These are phyloP conservation scores for Opisthograptis luteolata DNA, from an alignment of 2,888 invertebrate genomes.

Conservation along the genomic window DNA sequence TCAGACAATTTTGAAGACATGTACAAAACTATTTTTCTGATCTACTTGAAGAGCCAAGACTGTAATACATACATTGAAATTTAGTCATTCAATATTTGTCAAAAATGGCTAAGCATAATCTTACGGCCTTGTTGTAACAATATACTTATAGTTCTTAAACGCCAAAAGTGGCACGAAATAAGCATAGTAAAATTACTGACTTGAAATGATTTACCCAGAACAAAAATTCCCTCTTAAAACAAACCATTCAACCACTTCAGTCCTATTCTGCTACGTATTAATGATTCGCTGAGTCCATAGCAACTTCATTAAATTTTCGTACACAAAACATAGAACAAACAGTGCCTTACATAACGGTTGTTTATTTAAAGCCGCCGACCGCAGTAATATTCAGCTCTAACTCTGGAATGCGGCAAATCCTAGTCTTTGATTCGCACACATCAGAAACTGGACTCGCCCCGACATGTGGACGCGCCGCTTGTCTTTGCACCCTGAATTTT, in stretches of 20 bases:
- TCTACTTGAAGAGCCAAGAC: too few relatives aligned
- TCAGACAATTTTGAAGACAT: too few relatives aligned
- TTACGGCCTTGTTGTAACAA: too few relatives aligned
- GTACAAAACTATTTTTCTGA: too few relatives aligned
- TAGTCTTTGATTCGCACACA: constrained; percentile 57
- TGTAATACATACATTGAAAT: too few relatives aligned
- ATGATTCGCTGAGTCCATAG: constrained; percentile 28
- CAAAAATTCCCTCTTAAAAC: too few relatives aligned
- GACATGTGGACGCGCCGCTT: constrained; percentile 60
- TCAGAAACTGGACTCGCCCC: constrained; percentile 50
- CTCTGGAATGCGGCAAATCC: constrained; percentile 50
- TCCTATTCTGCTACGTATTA: neutral
- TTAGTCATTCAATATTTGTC: too few relatives aligned
- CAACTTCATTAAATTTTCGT: constrained; percentile 49
- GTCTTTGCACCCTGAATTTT: constrained; percentile 73
- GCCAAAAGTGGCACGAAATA: too few relatives aligned
- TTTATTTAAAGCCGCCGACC: constrained; percentile 54
- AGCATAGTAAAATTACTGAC: too few relatives aligned
- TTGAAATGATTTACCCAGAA: too few relatives aligned
- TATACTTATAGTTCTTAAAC: too few relatives aligned
- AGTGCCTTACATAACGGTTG: constrained; percentile 22
- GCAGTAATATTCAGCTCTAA: constrained; percentile 56
- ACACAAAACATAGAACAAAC: constrained; percentile 41
- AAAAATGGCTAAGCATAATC: too few relatives aligned
- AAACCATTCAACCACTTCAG: neutral